These are phyloP conservation scores for Oryzias sinensis DNA, from an alignment of 2,797 vertebrate genomes.

Conservation along the genomic window DNA sequence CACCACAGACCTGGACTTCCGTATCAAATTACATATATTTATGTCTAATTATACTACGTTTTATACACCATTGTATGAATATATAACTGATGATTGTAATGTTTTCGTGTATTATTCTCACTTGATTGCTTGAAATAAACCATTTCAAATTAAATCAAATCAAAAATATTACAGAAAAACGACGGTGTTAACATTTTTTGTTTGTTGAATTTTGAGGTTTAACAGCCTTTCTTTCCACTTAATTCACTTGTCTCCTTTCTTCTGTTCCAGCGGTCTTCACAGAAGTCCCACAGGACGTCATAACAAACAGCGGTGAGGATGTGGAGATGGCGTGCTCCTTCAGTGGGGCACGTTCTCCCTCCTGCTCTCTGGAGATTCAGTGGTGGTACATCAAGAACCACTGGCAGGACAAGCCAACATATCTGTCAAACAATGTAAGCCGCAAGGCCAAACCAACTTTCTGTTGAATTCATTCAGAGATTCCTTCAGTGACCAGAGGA, in stretches of 20 bases:
- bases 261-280: slow-evolving; percentile 86
- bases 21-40: too few species aligned
- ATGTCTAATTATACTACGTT: too few species aligned
- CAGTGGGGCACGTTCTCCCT: slow-evolving; percentile 87
- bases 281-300: slow-evolving; percentile 89
- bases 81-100: too few species aligned
- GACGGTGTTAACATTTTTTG: not conserved
- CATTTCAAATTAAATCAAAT: too few species aligned
- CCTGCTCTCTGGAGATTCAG: slow-evolving; percentile 95
- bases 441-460: not conserved
- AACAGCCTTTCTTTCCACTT: not conserved
- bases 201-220: not conserved
- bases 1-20: too few species aligned
- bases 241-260: not conserved
- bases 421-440: slow-evolving; percentile 83
- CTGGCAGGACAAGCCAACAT: slow-evolving; percentile 81
- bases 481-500: too few species aligned
- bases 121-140: too few species aligned
- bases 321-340: slow-evolving; percentile 98
- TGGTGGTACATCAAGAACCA: slow-evolving; percentile 94
- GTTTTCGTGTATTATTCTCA: too few species aligned
- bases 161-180: too few species aligned
- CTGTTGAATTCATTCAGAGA: too few species aligned
- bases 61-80: too few species aligned
- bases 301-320: slow-evolving; percentile 85